Base-by-base conservation (phyloP, 2,797 vertebrate genomes). In the Anomalospiza imberbis region DNA sequence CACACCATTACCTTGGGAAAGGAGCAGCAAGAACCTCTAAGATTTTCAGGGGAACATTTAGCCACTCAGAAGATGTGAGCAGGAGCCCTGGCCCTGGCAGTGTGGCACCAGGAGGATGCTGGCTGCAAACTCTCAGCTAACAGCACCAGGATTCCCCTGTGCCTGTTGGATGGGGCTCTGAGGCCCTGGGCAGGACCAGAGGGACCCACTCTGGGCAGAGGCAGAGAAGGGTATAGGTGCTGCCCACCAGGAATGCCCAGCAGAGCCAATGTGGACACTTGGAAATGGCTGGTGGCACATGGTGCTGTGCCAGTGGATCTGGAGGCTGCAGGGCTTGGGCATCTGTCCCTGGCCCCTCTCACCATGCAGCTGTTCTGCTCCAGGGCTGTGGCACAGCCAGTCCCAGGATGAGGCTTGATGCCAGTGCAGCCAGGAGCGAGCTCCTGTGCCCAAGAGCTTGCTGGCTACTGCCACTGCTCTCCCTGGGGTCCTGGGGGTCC, bases 191-290 rank as follows among this genome's bases (percentile, higher is more conserved):
- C 25, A 40, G 31, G 13, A 70, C 7, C 29, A 32, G 80, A 51
- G 47, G 55, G 34, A 57, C 51, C 20, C 3, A 12, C 0, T 1
- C 11, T 0, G 2, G n/a, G 36, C 71, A 77, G 60, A 40, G n/a
- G 26, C 47, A 51, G 45, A 74, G 80, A 31, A 42, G 7, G 29
- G 3, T 25, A 34, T 5, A 9, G 40, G 50, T 67, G n/a, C 55
- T 51, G 14, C 45, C 65, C 40, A 10, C 9, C 44, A 42, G 58
- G 29, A 63, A 53, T 15, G 48, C 16, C 6, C 44, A 24, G 38
- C 28, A 67, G 31, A 54, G 29, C 40, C 50, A 12, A 0, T 8
- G 0, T 0, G 26, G 68, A 34, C 0, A 0, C 45, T 8, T 13
- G 6, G 75, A 51, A 42, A 50, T 2, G 8, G 21, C 7, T 58